A percentile compares a stretch with the other conserved stretches of the same genome.
Conservation (phyloP, 2,113 vertebrate species). For the Pteronura brasiliensis region DNA sequence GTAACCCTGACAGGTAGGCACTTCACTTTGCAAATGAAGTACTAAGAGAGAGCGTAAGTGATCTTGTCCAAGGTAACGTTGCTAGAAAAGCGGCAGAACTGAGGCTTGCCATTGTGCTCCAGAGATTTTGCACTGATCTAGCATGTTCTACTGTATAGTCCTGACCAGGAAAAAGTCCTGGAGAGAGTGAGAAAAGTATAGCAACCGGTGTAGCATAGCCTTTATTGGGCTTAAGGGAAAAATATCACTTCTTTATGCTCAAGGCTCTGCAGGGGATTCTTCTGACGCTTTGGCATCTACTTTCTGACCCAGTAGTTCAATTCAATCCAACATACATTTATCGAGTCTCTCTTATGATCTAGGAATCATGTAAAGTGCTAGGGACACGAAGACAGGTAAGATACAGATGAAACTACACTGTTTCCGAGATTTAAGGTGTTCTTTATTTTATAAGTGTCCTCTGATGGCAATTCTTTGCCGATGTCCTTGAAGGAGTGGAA, state of each 20-base stretch:
- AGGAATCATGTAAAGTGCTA: neutral
- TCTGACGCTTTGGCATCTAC: neutral
- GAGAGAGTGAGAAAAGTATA: neutral
- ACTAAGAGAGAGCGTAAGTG: neutral
- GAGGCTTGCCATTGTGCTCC: neutral
- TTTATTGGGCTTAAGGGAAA: neutral
- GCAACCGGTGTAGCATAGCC: neutral
- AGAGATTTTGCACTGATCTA: neutral
- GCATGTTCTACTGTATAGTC: neutral
- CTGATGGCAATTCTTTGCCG: neutral
- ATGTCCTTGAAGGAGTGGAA: conserved; percentile 12
- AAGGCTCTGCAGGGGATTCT: neutral
- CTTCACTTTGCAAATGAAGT: neutral
- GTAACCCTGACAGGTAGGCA: neutral
- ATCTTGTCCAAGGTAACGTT: neutral
- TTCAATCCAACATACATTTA: conserved; percentile 25
- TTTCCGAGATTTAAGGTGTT: neutral
- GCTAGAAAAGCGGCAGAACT: conserved; percentile 1
- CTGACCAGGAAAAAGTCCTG: neutral
- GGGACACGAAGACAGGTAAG: neutral
- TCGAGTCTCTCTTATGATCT: neutral
- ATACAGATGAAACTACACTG: neutral
- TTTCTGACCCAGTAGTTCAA: conserved; percentile 24
- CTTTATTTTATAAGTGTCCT: conserved; percentile 43
- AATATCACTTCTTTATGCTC: neutral